A percentile compares a stretch with the other conserved stretches of the same genome.
Evolutionary conservation across 1,140 invertebrate genomes (phyloP).

Genomic region (Acyrthosiphon pisum): DNA sequence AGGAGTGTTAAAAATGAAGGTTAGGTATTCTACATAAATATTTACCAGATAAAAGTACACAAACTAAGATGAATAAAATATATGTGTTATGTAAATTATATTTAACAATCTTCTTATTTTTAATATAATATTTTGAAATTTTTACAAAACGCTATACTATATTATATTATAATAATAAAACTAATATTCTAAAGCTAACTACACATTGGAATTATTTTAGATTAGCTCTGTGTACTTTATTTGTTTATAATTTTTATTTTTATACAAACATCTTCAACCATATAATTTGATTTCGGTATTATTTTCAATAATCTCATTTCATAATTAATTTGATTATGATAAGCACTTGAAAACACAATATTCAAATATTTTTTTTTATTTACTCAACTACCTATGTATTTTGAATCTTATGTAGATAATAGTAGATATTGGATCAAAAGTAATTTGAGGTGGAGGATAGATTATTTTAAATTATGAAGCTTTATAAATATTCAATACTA

Average conservation of each 20-base stretch:
- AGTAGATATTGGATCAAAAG: neutral
- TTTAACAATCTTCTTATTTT: neutral
- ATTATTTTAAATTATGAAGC: neutral
- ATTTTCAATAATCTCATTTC: neutral
- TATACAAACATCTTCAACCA: conserved; percentile 59
- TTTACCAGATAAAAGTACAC: no score
- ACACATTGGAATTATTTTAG: conserved; percentile 66
- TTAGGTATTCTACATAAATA: no score
- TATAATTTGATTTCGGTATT: conserved; percentile 10
- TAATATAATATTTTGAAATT: neutral
- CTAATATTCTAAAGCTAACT: conserved; percentile 59
- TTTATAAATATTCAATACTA: neutral
- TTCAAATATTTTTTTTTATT: neutral
- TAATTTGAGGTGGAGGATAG: neutral
- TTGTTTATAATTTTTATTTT: conserved; percentile 60
- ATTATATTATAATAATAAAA: no score
- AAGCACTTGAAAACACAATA: neutral
- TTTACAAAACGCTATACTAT: neutral
- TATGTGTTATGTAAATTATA: neutral
- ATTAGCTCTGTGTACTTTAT: conserved; percentile 66
- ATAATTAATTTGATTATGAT: neutral
- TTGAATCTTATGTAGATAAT: neutral
- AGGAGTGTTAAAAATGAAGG: no score
- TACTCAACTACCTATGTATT: neutral
- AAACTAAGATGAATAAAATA: neutral